phyloP scores from a whole-genome alignment of 2,888 invertebrate species.

The Endomychus coccineus region DNA sequence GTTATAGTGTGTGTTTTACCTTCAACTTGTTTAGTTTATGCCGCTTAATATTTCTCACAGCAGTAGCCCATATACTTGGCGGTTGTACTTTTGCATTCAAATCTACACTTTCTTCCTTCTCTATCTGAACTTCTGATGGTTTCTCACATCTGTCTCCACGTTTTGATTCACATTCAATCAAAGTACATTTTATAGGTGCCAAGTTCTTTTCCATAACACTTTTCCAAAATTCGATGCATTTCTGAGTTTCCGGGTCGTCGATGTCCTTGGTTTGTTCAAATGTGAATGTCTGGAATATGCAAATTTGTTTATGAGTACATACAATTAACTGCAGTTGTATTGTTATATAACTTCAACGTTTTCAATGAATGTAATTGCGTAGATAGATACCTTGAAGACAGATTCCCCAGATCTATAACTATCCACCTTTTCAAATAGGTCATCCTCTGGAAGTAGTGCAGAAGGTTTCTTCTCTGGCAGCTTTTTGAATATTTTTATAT shows the following conservation, averaged over 20 bases:
- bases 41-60: slow-evolving; percentile 26
- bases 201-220: slow-evolving; percentile 30
- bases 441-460: slow-evolving; percentile 4
- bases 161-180: slow-evolving; percentile 21
- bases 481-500: slow-evolving; percentile 22
- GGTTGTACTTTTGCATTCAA: background rate
- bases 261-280: slow-evolving; percentile 22
- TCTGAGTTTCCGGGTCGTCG: slow-evolving; percentile 28
- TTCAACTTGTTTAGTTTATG: slow-evolving; percentile 25
- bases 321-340: no score
- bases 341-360: background rate
- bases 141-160: background rate
- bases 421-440: slow-evolving; percentile 15
- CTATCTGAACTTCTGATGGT: background rate
- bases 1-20: no score
- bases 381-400: slow-evolving; percentile 23
- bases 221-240: slow-evolving; percentile 32
- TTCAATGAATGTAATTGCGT: background rate
- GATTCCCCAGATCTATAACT: slow-evolving; percentile 29
- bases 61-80: slow-evolving; percentile 21
- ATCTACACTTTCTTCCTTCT: background rate
- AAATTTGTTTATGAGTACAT: no score
- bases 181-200: slow-evolving; percentile 29
- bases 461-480: slow-evolving; percentile 10
- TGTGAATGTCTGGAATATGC: slow-evolving; percentile 29